These are phyloP conservation scores for Nilaparvata lugens DNA, from an alignment of 1,140 invertebrate genomes.

Conservation along the genomic window DNA sequence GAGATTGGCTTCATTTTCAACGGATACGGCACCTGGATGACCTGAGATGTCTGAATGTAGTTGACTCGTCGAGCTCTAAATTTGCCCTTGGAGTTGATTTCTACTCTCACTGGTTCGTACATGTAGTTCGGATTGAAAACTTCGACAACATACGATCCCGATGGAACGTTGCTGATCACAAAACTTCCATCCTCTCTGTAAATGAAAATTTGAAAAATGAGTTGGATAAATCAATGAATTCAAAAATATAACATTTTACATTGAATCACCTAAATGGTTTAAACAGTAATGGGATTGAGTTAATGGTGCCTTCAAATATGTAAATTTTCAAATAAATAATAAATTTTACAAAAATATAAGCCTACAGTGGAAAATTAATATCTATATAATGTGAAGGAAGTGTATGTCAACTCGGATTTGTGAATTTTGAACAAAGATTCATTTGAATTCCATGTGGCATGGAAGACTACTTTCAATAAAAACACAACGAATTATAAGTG, in stretches of 20 bases:
- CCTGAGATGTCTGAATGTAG: constrained; percentile 81
- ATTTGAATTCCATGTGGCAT: too few relatives aligned
- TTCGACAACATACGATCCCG: constrained; percentile 93
- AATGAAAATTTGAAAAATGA: constrained; percentile 15
- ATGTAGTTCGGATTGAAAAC: constrained; percentile 81
- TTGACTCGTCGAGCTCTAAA: constrained; percentile 91
- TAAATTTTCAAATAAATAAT: too few relatives aligned
- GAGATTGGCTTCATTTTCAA: constrained; percentile 75
- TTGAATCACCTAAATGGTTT: neutral
- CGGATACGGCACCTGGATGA: constrained; percentile 84
- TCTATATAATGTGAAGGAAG: too few relatives aligned
- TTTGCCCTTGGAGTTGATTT: constrained; percentile 95
- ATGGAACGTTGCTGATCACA: constrained; percentile 76
- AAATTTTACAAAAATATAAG: too few relatives aligned
- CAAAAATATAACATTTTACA: neutral
- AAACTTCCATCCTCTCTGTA: constrained; percentile 87
- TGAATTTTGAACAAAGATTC: too few relatives aligned
- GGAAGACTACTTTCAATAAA: too few relatives aligned
- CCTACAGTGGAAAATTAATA: too few relatives aligned
- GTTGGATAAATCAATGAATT: neutral
- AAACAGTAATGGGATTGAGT: neutral
- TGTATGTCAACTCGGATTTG: too few relatives aligned
- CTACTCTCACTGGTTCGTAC: constrained; percentile 87
- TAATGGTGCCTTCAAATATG: too few relatives aligned
- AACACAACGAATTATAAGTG: too few relatives aligned